Conservation (phyloP, 2,113 vertebrate species). For the Thunnus thynnus region DNA sequence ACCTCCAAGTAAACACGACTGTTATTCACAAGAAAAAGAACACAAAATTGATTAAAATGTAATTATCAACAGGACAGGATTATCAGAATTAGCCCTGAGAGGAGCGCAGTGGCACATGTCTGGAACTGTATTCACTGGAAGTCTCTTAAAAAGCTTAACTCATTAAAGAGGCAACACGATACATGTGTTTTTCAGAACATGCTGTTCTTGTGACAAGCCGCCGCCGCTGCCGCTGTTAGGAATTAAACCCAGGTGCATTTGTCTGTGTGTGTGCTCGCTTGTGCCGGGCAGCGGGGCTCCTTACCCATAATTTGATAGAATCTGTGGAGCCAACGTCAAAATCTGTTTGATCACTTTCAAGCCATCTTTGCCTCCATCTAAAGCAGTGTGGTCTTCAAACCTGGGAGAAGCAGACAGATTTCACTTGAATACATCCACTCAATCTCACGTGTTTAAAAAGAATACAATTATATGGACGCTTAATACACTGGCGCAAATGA, state of each 20-base stretch:
- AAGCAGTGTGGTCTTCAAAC: slow-evolving; percentile 90
- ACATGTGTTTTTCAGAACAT: slow-evolving; percentile 64
- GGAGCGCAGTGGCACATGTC: slow-evolving; percentile 23
- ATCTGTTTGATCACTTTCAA: slow-evolving; percentile 89
- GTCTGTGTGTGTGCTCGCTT: slow-evolving; percentile 2
- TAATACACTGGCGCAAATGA: background rate
- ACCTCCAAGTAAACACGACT: slow-evolving; percentile 95
- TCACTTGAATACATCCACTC: background rate
- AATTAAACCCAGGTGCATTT: slow-evolving; percentile 70
- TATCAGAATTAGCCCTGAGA: slow-evolving; percentile 30
- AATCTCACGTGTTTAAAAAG: background rate
- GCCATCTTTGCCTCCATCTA: slow-evolving; percentile 93
- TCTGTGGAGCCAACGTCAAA: slow-evolving; percentile 85
- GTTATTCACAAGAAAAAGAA: slow-evolving; percentile 28
- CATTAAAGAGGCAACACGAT: slow-evolving; percentile 66
- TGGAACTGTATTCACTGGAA: slow-evolving; percentile 47
- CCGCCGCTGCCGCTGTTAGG: slow-evolving; percentile 19
- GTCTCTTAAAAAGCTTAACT: slow-evolving; percentile 62
- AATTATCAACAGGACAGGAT: slow-evolving; percentile 20
- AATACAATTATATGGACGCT: background rate
- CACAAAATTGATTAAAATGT: slow-evolving; percentile 34
- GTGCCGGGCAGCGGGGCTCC: background rate
- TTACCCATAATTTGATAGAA: slow-evolving; percentile 90
- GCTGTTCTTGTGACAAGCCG: slow-evolving; percentile 62
- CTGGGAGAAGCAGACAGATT: slow-evolving; percentile 72